These are phyloP conservation scores for Heliocidaris tuberculata DNA, from an alignment of 35 echinoderm and acorn worm species.

Conservation along the genomic window DNA sequence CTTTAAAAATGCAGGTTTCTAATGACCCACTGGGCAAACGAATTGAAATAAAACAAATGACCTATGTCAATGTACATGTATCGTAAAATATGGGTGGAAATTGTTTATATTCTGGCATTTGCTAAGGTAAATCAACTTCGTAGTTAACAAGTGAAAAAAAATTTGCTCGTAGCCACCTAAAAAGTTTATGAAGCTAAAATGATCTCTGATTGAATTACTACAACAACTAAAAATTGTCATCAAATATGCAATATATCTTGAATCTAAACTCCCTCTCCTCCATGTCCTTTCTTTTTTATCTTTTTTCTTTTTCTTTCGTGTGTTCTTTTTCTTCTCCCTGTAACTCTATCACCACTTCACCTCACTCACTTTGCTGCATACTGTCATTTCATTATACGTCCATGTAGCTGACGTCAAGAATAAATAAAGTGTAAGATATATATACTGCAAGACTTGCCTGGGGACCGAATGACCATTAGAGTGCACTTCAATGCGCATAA, in stretches of 20 bases:
- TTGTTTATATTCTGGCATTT: no score
- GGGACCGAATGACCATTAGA: constrained; percentile 8
- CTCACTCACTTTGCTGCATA: not conserved
- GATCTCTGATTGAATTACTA: no score
- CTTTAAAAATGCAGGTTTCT: not conserved
- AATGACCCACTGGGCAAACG: not conserved
- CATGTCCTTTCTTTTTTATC: not conserved
- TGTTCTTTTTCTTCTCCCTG: not conserved
- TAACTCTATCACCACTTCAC: not conserved
- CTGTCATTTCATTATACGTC: not conserved
- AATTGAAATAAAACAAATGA: no score
- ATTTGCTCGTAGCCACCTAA: no score
- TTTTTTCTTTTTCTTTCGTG: no score
- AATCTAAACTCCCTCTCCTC: not conserved
- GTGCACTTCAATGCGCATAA: not conserved
- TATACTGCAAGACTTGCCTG: not conserved
- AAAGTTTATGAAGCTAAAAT: no score
- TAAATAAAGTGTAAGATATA: not conserved
- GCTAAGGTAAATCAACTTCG: no score
- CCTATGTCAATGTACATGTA: no score
- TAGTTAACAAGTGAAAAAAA: no score
- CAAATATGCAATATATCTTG: not conserved
- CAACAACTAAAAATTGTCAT: no score
- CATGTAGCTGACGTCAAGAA: constrained; percentile 1
- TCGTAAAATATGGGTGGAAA: no score